A percentile compares a stretch with the other conserved stretches of the same genome.
These are phyloP conservation scores for Pteromalus puparum DNA, from an alignment of 1,140 invertebrate species.

Conservation along the genomic window DNA sequence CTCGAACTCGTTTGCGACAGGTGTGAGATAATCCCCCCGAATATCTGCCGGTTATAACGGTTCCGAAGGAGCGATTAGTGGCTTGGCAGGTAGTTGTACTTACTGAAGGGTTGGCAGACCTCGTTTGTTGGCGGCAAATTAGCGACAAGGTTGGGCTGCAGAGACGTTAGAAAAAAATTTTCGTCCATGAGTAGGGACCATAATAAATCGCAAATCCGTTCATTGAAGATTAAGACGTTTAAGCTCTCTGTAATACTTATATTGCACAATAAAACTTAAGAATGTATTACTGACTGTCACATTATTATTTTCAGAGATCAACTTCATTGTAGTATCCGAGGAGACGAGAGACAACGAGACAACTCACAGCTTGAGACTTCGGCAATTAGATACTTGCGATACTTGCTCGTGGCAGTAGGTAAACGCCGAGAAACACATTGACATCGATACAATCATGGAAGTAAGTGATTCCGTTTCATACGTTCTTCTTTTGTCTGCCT, in stretches of 20 bases:
- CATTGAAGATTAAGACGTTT: too few species aligned
- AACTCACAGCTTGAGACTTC: conserved; percentile 19
- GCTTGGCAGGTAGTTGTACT: background rate
- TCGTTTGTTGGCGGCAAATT: background rate
- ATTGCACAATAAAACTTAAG: background rate
- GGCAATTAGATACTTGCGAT: conserved; percentile 18
- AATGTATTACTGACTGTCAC: background rate
- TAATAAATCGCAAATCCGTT: background rate
- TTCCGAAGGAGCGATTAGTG: background rate
- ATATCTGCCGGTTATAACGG: background rate
- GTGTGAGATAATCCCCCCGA: background rate
- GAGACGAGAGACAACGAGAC: conserved; percentile 36
- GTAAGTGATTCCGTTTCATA: conserved; percentile 41
- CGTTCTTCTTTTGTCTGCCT: background rate
- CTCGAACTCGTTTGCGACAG: conserved; percentile 3
- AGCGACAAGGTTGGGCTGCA: too few species aligned
- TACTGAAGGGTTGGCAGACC: background rate
- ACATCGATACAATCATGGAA: conserved; percentile 47
- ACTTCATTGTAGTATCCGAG: conserved; percentile 45
- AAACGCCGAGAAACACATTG: conserved; percentile 34
- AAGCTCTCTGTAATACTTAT: background rate
- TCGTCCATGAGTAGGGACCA: background rate
- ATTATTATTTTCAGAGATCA: background rate
- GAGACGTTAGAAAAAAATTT: too few species aligned
- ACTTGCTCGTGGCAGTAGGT: conserved; percentile 41